phyloP scores from a whole-genome alignment of 2,113 vertebrate genomes.

The Bos indicus region DNA sequence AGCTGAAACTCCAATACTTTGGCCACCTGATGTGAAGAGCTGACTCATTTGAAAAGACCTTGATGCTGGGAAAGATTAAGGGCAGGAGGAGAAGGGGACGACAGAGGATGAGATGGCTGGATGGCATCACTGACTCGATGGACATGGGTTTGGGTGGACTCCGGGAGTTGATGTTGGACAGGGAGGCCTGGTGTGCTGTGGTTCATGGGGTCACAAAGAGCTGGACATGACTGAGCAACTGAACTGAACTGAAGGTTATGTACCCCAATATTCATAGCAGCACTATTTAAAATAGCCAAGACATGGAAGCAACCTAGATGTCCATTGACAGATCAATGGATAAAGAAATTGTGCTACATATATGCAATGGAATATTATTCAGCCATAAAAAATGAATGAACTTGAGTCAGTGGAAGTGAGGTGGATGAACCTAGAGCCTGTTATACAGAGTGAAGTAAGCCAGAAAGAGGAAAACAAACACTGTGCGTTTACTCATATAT shows the following conservation, averaged over 20 bases:
- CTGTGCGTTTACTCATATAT: background rate
- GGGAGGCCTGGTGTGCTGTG: background rate
- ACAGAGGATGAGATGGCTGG: background rate
- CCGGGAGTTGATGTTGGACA: background rate
- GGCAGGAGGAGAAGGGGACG: background rate
- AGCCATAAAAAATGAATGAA: background rate
- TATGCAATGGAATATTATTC: background rate
- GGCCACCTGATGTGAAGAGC: background rate
- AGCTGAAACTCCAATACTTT: background rate
- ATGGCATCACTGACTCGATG: background rate
- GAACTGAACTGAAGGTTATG: background rate
- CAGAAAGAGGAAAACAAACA: background rate
- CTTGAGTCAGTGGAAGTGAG: background rate
- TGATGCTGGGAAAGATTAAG: background rate
- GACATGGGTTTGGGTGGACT: background rate
- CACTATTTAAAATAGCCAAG: background rate
- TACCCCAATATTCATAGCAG: background rate
- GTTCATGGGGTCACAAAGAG: background rate
- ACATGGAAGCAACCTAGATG: background rate
- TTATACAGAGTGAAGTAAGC: background rate
- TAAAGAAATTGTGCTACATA: background rate
- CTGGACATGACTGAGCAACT: background rate
- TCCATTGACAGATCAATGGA: background rate
- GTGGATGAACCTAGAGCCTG: background rate
- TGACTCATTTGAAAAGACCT: background rate